A percentile compares a stretch with the other conserved stretches of the same genome.
Conservation (phyloP, 2,888 invertebrate species). For the Drosophila ustulata region DNA sequence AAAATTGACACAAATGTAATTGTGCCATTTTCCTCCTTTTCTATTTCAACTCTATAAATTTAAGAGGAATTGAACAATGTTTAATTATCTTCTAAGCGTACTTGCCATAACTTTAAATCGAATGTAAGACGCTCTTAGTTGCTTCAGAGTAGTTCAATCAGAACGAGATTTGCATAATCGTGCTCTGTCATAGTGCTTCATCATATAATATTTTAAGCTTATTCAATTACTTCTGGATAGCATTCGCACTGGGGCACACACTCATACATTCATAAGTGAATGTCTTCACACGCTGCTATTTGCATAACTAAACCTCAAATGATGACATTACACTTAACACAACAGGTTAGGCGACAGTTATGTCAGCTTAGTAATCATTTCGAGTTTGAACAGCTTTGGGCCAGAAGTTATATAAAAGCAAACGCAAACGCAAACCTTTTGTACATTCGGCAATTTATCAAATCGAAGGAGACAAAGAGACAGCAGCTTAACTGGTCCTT, state of each 20-base stretch:
- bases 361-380: conserved; percentile 33
- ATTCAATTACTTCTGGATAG: conserved; percentile 38
- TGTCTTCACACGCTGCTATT: conserved; percentile 24
- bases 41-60: too few relatives aligned
- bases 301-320: conserved; percentile 41
- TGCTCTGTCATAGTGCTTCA: conserved; percentile 2
- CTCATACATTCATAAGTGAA: background rate
- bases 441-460: conserved; percentile 67
- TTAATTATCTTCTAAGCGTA: background rate
- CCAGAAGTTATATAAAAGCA: conserved; percentile 21
- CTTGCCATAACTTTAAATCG: conserved; percentile 25
- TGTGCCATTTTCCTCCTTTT: too few relatives aligned
- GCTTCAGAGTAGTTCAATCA: conserved; percentile 3
- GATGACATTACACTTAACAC: conserved; percentile 58
- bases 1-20: too few relatives aligned
- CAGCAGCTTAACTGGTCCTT: conserved; percentile 43
- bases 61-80: too few relatives aligned
- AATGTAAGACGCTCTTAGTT: background rate
- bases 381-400: conserved; percentile 14
- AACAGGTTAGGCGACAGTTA: conserved; percentile 42
- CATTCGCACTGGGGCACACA: conserved; percentile 5
- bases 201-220: conserved; percentile 23
- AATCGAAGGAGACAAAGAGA: conserved; percentile 70
- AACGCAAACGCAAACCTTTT: conserved; percentile 27
- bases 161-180: conserved; percentile 20